Conservation (phyloP, 1,140 invertebrate species). For the Dendroctonus ponderosae region DNA sequence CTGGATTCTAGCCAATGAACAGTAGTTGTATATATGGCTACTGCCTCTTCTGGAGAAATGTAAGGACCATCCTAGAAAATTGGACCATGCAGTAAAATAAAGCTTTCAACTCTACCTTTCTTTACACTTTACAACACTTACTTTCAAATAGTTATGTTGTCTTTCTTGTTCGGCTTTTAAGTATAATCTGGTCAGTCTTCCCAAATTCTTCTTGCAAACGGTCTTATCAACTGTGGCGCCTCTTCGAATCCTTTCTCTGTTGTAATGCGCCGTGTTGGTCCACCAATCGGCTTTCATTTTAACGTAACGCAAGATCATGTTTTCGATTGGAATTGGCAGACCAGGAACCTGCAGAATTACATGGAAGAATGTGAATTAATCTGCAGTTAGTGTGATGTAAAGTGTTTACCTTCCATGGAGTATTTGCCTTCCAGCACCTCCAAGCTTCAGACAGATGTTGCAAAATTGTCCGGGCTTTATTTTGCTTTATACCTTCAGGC, state of each 20-base stretch:
- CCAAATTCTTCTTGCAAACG: constrained; percentile 99
- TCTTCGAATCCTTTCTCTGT: constrained; percentile 90
- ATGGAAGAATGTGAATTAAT: no score
- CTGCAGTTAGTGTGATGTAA: no score
- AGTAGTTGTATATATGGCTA: constrained; percentile 99
- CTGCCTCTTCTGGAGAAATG: constrained; percentile 98
- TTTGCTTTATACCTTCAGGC: constrained; percentile 99
- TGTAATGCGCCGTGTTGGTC: constrained; percentile 99
- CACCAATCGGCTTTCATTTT: constrained; percentile 99
- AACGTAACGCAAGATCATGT: constrained; percentile 99
- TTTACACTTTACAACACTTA: constrained; percentile 38
- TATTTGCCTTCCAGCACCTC: constrained; percentile 99
- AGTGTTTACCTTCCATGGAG: constrained; percentile 90
- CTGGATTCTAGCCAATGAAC: constrained; percentile 99
- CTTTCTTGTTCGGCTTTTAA: constrained; percentile 98
- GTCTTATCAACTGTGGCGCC: constrained; percentile 98
- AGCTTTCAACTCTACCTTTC: background rate
- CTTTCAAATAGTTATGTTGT: constrained; percentile 98
- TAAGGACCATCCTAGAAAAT: constrained; percentile 91
- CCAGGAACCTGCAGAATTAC: constrained; percentile 75
- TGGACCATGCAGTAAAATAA: background rate
- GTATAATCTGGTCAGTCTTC: constrained; percentile 92
- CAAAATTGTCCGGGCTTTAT: constrained; percentile 97
- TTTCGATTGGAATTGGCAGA: constrained; percentile 97
- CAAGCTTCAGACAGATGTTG: constrained; percentile 99